Evolutionary conservation across 2,888 invertebrate genomes (phyloP).

Genomic region (Drosophila fulvimacula): DNA sequence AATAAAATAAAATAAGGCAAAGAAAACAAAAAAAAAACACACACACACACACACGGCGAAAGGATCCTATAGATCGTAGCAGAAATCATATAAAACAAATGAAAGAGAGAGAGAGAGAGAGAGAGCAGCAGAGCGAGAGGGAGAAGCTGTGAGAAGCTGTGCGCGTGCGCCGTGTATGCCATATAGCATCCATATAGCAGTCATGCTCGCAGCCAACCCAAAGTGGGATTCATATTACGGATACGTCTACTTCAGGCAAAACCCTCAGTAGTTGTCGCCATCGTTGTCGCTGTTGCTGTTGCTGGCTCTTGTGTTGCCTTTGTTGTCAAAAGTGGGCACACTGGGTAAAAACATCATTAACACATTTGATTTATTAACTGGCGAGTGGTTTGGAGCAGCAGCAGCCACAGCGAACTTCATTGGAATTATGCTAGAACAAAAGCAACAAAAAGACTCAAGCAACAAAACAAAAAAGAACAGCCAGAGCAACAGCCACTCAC

Average conservation of each 20-base stretch:
- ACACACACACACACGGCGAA: constrained; percentile 50
- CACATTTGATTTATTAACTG: constrained; percentile 85
- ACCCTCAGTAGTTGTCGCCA: constrained; percentile 49
- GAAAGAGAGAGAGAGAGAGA: constrained; percentile 1
- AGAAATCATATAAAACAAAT: constrained; percentile 67
- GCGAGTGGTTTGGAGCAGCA: constrained; percentile 69
- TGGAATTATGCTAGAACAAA: constrained; percentile 63
- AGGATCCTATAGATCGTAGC: constrained; percentile 55
- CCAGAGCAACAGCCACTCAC: constrained; percentile 41
- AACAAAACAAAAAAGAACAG: constrained; percentile 29
- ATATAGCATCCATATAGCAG: constrained; percentile 1
- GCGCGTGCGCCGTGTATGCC: constrained; percentile 60
- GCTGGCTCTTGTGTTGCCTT: constrained; percentile 56
- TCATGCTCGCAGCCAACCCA: constrained; percentile 14
- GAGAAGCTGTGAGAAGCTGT: constrained; percentile 28
- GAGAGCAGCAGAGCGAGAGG: background rate
- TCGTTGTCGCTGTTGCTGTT: constrained; percentile 21
- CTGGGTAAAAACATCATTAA: constrained; percentile 85
- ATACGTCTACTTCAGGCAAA: constrained; percentile 30
- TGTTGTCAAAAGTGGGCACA: constrained; percentile 78
- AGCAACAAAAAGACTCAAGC: constrained; percentile 20
- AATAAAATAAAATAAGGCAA: constrained; percentile 23
- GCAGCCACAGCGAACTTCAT: constrained; percentile 51
- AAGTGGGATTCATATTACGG: constrained; percentile 31
- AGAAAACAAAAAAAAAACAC: constrained; percentile 18